A percentile compares a stretch with the other conserved stretches of the same genome.
Evolutionary conservation across 1,140 invertebrate genomes (phyloP).

Genomic region (Tetramorium parvispinum): DNA sequence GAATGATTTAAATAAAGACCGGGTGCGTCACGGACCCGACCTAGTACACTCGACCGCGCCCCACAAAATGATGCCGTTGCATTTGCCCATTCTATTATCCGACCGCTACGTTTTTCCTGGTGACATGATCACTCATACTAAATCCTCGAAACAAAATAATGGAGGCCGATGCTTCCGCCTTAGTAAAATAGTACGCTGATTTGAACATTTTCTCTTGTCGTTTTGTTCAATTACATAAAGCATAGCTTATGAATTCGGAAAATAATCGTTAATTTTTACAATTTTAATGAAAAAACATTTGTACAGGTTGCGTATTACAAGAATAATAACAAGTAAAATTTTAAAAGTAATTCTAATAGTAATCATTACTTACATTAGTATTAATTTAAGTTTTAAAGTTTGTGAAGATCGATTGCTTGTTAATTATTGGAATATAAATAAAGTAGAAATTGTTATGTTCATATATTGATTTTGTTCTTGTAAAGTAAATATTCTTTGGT

Average conservation of each 20-base stretch:
- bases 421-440: neutral
- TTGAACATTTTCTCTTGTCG: neutral
- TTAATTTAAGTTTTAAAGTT: neutral
- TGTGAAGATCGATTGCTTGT: neutral
- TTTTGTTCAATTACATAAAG: neutral
- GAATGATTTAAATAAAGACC: conserved; percentile 81
- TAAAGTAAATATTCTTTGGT: neutral
- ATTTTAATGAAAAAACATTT: neutral
- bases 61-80: conserved; percentile 62
- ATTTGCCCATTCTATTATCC: conserved; percentile 43
- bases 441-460: neutral
- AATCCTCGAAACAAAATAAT: conserved; percentile 41
- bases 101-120: conserved; percentile 53
- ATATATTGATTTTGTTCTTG: neutral
- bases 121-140: conserved; percentile 32
- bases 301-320: neutral
- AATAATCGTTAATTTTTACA: neutral
- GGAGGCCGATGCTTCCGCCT: conserved; percentile 9
- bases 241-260: neutral
- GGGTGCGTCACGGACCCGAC: conserved; percentile 71
- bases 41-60: conserved; percentile 63
- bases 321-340: neutral
- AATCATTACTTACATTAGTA: neutral
- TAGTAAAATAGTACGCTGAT: neutral
- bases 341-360: neutral